Base-by-base conservation (phyloP, 2,888 invertebrate species). In the Heliothis peltigera region DNA sequence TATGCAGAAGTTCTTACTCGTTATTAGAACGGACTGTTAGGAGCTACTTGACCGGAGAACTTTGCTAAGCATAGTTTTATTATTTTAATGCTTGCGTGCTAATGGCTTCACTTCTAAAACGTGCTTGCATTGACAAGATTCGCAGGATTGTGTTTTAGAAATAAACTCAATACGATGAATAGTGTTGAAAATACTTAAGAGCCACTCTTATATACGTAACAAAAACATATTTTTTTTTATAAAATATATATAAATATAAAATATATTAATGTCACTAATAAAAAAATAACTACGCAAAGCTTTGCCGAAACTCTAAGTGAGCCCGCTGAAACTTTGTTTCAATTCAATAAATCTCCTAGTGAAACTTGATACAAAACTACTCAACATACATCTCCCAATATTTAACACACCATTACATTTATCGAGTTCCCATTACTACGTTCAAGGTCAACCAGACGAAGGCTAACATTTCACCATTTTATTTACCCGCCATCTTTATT, bases 391-490 rank as follows among this genome's bases (percentile, higher is more conserved):
- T 21, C 47, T n/a, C 10, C 12, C 12, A 63, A 63, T 67, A 42
- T 47, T 55, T 47, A 64, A 64, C 32, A 25, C 39, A 42, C 47
- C 47, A 76, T 32, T 19, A 32, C 28, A 48, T 65, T 57, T 63
- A 55, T 63, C 17, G 64, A 70, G 32, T 64, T 68, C 48, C 55
- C 53, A 57, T 65, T 47, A 66, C 49, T 48, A 28, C 43, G 47
- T 62, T 77, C 73, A 80, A 80, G 79, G 81, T 69, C 64, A 47
- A 84, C 84, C 82, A 79, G 60, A 63, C 72, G 77, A 83, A 78
- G 79, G 66, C 69, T 84, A 87, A 90, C 86, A 82, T 86, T 90
- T 84, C 84, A 85, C 79, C 88, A 88, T 91, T 90, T 84, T 75
- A 87, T 62, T 88, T 84, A 79, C 81, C 70, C 79, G 79, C 70